Percentiles rank a stretch among this genome's conserved stretches.
Conservation (phyloP, 2,797 vertebrate genomes). For the Schizopygopsis malacanthus region DNA sequence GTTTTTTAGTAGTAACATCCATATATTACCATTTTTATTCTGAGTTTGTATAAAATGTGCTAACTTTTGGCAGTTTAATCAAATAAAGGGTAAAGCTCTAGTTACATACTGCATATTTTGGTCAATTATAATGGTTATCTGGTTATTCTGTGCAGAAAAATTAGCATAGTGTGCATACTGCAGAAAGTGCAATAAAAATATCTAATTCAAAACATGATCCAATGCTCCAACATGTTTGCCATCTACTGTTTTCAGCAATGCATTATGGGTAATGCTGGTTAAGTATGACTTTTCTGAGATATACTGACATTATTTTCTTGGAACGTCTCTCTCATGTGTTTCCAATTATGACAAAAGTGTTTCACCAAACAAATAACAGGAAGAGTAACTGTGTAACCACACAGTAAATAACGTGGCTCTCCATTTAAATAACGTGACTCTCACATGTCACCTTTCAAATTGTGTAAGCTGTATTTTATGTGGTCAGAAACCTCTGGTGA, state of each 20-base stretch:
- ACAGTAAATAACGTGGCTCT: slow-evolving; percentile 21
- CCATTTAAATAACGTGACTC: not conserved
- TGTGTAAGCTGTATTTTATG: not conserved
- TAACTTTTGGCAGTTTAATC: not conserved
- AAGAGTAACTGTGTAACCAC: not conserved
- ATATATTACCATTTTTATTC: too few species aligned
- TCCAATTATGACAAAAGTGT: slow-evolving; percentile 14
- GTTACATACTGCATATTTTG: not conserved
- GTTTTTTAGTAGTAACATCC: too few species aligned
- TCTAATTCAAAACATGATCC: not conserved
- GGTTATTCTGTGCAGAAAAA: not conserved
- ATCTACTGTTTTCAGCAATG: not conserved
- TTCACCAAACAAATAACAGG: slow-evolving; percentile 17
- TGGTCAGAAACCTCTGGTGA: slow-evolving; percentile 5
- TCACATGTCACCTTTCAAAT: slow-evolving; percentile 12
- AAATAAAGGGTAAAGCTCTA: not conserved
- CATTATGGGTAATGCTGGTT: slow-evolving; percentile 12
- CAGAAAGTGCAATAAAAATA: not conserved
- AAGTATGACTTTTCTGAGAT: not conserved
- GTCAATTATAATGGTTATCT: not conserved
- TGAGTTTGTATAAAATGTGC: too few species aligned
- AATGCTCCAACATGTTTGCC: not conserved
- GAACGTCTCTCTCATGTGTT: slow-evolving; percentile 5
- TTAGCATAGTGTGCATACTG: not conserved
- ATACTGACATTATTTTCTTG: slow-evolving; percentile 8